Conservation (phyloP, 2,797 vertebrate genomes). For the Gymnodraco acuticeps region DNA sequence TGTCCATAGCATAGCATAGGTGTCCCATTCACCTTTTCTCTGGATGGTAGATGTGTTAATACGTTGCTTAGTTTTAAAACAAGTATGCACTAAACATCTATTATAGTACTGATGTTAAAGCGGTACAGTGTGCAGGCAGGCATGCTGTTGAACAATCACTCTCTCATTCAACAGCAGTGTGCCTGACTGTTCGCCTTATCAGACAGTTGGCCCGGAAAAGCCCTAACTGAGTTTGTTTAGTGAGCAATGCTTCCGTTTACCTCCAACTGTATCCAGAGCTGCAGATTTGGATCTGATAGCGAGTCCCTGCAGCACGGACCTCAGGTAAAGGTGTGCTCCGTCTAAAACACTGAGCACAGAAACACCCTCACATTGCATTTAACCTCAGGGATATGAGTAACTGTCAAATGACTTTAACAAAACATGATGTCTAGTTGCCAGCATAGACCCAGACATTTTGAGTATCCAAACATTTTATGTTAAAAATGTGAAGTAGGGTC, state of each 20-base stretch:
- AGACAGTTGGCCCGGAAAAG: slow-evolving; percentile 12
- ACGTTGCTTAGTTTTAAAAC: neutral
- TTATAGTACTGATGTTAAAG: neutral
- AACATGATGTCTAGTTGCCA: no score
- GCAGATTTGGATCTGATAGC: slow-evolving; percentile 13
- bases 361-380: neutral
- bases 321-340: slow-evolving; percentile 11
- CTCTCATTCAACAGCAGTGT: neutral
- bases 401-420: neutral
- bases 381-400: neutral
- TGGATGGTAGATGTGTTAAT: neutral
- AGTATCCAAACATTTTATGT: no score
- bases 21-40: neutral
- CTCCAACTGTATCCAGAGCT: slow-evolving; percentile 17
- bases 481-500: no score
- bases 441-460: no score
- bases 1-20: no score
- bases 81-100: neutral
- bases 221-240: slow-evolving; percentile 16
- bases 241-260: slow-evolving; percentile 22
- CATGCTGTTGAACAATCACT: neutral
- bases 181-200: slow-evolving; percentile 20
- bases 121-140: neutral
- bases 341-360: neutral
- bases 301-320: neutral